Conservation (phyloP, 2,888 invertebrate species). For the Acrocyrtus sp. region DNA sequence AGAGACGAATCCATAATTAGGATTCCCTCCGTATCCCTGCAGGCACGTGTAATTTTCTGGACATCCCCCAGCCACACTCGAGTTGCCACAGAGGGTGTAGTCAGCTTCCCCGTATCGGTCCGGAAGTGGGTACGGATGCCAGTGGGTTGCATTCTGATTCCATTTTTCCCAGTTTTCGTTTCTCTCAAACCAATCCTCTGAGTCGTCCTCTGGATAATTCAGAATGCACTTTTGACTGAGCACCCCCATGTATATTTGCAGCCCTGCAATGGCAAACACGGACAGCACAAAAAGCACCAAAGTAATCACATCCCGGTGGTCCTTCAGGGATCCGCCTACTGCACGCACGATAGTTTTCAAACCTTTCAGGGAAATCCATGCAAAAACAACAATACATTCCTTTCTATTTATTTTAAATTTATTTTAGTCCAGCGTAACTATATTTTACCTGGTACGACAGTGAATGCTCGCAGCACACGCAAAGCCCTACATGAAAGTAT, state of each 20-base stretch:
- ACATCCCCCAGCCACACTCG: slow-evolving; percentile 70
- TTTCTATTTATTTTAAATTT: no score
- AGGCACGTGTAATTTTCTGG: slow-evolving; percentile 87
- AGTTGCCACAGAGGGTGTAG: neutral
- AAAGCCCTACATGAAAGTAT: slow-evolving; percentile 98
- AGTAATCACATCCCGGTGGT: slow-evolving; percentile 99
- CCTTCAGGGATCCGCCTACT: slow-evolving; percentile 99
- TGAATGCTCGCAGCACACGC: slow-evolving; percentile 96
- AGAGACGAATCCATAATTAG: slow-evolving; percentile 96
- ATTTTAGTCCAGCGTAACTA: no score
- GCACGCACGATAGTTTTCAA: slow-evolving; percentile 94
- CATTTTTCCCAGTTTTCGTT: slow-evolving; percentile 16
- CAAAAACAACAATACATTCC: no score
- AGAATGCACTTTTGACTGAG: neutral
- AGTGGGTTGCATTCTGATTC: neutral
- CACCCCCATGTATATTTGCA: neutral
- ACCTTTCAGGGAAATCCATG: no score
- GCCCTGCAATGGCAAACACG: slow-evolving; percentile 94
- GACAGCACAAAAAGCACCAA: slow-evolving; percentile 98
- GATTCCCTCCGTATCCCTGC: slow-evolving; percentile 92
- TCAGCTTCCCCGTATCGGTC: neutral
- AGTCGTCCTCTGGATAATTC: slow-evolving; percentile 71
- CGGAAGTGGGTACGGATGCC: neutral
- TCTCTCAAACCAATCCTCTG: neutral
- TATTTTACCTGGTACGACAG: neutral